Conservation (phyloP, 2,113 vertebrate genomes). For the Paramisgurnus dabryanus region DNA sequence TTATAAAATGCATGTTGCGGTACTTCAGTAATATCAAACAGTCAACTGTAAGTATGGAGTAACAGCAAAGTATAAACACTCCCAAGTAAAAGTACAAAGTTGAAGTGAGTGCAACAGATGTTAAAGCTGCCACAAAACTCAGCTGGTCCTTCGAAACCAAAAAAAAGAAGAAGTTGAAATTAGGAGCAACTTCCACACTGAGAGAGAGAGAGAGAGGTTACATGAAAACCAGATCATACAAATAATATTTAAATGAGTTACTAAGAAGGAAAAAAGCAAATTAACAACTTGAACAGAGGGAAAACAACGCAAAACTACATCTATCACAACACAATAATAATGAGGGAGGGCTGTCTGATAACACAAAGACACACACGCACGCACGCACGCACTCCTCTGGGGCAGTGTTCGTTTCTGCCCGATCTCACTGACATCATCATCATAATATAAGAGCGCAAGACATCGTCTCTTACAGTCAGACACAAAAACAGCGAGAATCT, state of each 20-base stretch:
- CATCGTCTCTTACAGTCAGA: slow-evolving; percentile 35
- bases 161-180: neutral
- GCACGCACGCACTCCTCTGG: slow-evolving; percentile 36
- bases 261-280: neutral
- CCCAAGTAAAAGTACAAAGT: slow-evolving; percentile 37
- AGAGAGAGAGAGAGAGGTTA: slow-evolving; percentile 24
- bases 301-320: slow-evolving; percentile 1
- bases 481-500: slow-evolving; percentile 48
- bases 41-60: slow-evolving; percentile 12
- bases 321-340: slow-evolving; percentile 34
- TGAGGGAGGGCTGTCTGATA: slow-evolving; percentile 38
- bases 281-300: neutral
- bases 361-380: slow-evolving; percentile 35
- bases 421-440: slow-evolving; percentile 45
- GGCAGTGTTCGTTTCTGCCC: slow-evolving; percentile 23
- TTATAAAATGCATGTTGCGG: slow-evolving; percentile 3
- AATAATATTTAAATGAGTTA: slow-evolving; percentile 16
- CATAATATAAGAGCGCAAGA: slow-evolving; percentile 37
- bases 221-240: neutral
- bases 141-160: slow-evolving; percentile 2
- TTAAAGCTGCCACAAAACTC: slow-evolving; percentile 37
- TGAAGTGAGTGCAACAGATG: slow-evolving; percentile 36
- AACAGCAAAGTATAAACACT: slow-evolving; percentile 44
- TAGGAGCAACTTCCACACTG: slow-evolving; percentile 18
- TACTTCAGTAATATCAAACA: slow-evolving; percentile 28